Evolutionary conservation across 2,797 vertebrate species (phyloP), one percentile per base, ranked within the genome.

Genomic region (Carcharodon carcharias): DNA sequence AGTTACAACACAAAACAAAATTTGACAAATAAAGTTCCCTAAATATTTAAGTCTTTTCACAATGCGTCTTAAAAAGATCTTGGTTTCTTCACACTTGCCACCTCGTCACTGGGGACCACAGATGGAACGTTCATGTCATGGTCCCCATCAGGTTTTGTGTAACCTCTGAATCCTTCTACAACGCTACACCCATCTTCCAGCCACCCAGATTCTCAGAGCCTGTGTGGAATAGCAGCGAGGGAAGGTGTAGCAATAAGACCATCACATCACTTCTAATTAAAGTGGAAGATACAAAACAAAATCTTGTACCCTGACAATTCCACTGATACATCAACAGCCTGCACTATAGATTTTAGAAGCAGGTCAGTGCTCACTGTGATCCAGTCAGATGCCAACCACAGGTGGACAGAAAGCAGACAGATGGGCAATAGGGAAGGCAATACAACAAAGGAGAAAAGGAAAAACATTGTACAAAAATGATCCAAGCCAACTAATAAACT

Each of bases 1-100:
- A 95, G 45, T 95, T 77, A 95, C 69, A 95, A n/a, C 89, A 93
- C 61, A 93, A 91, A 28, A 12, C 63, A 63, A 95, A 77, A 73
- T 6, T 95, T 26, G 40, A 35, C 69, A 95, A 35, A 1, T 31
- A 28, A 95, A 95, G 14, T 8, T 94, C 63, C 40, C 23, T 95
- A 73, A 77, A 95, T 58, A 45, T 91, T 35, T 31, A 91, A 35
- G 88, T 91, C 11, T 58, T 91, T 91, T 61, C 61, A 35, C 54
- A 73, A 35, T 77, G 31, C 7, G 40, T 95, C 28, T 77, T 26
- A 54, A 73, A 77, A 77, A 56, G 45, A 56, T 71, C 28, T 35
- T 77, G 54, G 58, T 95, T 56, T 73, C 50, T n/a, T 67, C 63
- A 82, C 80, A 45, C 4, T 85, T 50, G 6, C 6, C 45, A 67